Evolutionary conservation across 2,888 invertebrate species (phyloP).

Genomic region (Chironomus tentans): DNA sequence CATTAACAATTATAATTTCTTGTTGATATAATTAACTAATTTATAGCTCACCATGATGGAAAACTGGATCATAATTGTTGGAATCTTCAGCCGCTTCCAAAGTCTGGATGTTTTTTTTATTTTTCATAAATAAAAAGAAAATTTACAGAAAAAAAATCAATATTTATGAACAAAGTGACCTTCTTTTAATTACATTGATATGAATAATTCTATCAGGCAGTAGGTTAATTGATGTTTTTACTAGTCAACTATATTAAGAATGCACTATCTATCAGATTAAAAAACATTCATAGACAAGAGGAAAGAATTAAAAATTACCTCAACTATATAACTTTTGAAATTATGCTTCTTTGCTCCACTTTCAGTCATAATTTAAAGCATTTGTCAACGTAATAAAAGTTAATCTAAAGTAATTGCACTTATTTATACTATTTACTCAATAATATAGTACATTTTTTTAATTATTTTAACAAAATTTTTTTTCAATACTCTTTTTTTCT

Average conservation of each 20-base stretch:
- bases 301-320: background rate
- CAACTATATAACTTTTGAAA: slow-evolving; percentile 21
- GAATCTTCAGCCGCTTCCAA: background rate
- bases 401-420: slow-evolving; percentile 21
- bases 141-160: background rate
- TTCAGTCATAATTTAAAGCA: slow-evolving; percentile 21
- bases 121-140: background rate
- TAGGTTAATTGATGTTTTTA: too few species aligned
- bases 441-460: background rate
- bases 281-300: background rate
- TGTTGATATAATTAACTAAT: background rate
- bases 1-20: slow-evolving; percentile 31
- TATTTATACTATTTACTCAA: background rate
- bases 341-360: slow-evolving; percentile 3
- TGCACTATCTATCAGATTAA: background rate
- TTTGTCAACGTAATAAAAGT: background rate
- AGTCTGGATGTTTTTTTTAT: background rate
- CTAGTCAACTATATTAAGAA: background rate
- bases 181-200: background rate
- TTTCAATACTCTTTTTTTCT: too few species aligned
- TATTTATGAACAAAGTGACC: background rate
- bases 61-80: background rate
- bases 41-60: background rate
- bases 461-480: background rate
- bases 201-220: background rate